These are phyloP conservation scores for Dunckerocampus dactyliophorus DNA, from an alignment of 2,113 vertebrate genomes.

Conservation along the genomic window DNA sequence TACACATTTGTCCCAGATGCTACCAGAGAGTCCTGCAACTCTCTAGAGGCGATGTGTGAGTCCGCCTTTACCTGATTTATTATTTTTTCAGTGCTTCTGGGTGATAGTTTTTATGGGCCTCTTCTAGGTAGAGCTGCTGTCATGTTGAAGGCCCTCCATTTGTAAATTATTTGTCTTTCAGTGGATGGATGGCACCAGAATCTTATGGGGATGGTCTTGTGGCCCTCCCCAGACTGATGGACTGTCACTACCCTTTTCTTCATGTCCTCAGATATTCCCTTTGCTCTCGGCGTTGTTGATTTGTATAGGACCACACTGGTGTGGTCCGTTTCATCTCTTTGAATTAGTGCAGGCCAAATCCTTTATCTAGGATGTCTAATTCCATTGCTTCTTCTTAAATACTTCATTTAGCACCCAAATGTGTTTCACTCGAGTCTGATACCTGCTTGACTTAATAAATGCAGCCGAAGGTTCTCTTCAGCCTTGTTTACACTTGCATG, in stretches of 20 bases:
- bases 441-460: too few relatives aligned
- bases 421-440: too few relatives aligned
- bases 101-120: neutral
- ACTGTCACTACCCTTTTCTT: neutral
- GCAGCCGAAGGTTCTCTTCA: too few relatives aligned
- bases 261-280: neutral
- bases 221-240: neutral
- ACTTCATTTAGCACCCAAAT: too few relatives aligned
- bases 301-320: neutral
- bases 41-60: neutral
- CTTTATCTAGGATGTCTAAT: too few relatives aligned
- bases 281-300: neutral
- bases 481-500: too few relatives aligned
- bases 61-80: neutral
- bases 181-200: neutral
- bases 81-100: neutral
- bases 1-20: neutral
- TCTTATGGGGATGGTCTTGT: neutral
- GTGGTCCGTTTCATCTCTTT: neutral
- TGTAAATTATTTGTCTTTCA: constrained; percentile 2
- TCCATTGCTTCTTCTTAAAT: too few relatives aligned
- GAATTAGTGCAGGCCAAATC: neutral
- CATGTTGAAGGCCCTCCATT: neutral
- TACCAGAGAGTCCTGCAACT: neutral
- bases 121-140: neutral